Evolutionary conservation across 2,888 invertebrate species (phyloP), one percentile per base, ranked within the genome.

Genomic region (Zootermopsis nevadensis): DNA sequence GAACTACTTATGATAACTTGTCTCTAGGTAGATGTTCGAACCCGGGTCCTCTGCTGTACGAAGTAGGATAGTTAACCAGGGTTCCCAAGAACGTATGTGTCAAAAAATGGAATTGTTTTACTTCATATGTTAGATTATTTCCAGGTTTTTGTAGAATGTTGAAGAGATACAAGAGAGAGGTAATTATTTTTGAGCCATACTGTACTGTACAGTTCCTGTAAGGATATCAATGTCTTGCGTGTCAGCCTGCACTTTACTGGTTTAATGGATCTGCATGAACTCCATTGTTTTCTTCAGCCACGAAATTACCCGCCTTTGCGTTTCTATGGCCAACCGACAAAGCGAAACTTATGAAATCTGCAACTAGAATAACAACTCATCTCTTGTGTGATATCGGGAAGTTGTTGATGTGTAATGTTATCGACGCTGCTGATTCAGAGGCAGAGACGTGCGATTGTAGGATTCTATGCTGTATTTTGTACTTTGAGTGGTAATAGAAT

Each of bases 191-290:
- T 60, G 60, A 60, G 15, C 7, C 27, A 27, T 12, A 7, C 60
- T 60, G 60, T 60, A 60, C n/a, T 27, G n/a, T 27, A 60, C n/a
- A 60, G 19, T 48, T 48, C 3, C 48, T 48, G 19, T 38, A 48
- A 15, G 19, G 60, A 60, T 27, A 27, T 60, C n/a, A 27, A 12
- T 3, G 60, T 27, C 60, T 60, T 60, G n/a, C 60, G n/a, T 60
- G 60, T n/a, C 60, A 60, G 60, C n/a, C n/a, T 27, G 60, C 60
- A 60, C 60, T 60, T 27, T n/a, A n/a, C 27, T 10, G 15, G n/a
- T 60, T 60, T 60, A 60, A 60, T 60, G 60, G 60, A 60, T 60
- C 60, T 60, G 27, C 60, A 60, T n/a, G 60, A 60, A 27, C 60
- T n/a, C 60, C 60, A 60, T 60, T 60, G 60, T 60, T n/a, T 60